phyloP scores from a whole-genome alignment of 1,140 invertebrate genomes.

The Nomia melanderi region DNA sequence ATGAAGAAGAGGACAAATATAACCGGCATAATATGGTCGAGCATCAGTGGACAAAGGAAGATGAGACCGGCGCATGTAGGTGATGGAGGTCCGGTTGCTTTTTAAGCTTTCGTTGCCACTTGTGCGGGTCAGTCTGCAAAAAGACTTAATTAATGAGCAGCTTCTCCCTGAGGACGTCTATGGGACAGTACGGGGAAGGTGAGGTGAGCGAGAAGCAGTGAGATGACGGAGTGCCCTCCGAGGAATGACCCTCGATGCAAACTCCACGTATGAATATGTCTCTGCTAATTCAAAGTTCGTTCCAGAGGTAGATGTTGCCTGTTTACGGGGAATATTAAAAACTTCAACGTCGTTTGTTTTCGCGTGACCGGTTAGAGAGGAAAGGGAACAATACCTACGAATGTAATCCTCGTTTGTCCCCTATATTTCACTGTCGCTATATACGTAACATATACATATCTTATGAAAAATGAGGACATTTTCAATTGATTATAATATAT shows the following conservation, averaged over 20 bases:
- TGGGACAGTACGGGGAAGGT: constrained; percentile 68
- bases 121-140: constrained; percentile 79
- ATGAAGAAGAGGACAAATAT: constrained; percentile 25
- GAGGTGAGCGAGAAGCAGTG: constrained; percentile 73
- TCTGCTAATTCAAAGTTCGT: constrained; percentile 82
- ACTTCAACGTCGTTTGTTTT: constrained; percentile 71
- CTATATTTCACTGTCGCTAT: not conserved
- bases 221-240: constrained; percentile 81
- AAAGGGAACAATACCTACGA: constrained; percentile 20
- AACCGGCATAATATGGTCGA: constrained; percentile 34
- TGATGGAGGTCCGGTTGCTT: constrained; percentile 53
- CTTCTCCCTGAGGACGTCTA: constrained; percentile 75
- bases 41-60: constrained; percentile 45
- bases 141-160: constrained; percentile 81
- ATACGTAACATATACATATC: not conserved
- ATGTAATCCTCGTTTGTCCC: not conserved
- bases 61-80: constrained; percentile 39
- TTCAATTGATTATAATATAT: too few relatives aligned
- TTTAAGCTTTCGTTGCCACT: constrained; percentile 75
- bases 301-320: constrained; percentile 77
- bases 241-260: constrained; percentile 81
- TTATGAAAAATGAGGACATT: too few relatives aligned
- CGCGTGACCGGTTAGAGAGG: constrained; percentile 55
- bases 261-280: constrained; percentile 82
- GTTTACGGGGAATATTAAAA: constrained; percentile 81